Evolutionary conservation across 2,113 vertebrate genomes (phyloP), one percentile per base, ranked within the genome.

Genomic region (Trematocara stigmaticum): DNA sequence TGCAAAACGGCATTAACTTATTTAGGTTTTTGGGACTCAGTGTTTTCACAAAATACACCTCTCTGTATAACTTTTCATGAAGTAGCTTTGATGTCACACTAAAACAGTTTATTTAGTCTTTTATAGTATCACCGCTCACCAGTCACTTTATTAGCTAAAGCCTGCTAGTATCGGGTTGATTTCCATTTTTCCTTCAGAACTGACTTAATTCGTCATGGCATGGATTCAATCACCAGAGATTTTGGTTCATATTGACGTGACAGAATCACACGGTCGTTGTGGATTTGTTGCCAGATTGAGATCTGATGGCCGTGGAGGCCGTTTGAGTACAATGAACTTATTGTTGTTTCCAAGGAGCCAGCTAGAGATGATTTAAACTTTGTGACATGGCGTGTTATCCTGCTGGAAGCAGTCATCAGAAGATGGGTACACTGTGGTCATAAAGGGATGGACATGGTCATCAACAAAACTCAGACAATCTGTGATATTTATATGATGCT

Each of bases 1-100:
- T 71, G 64, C 64, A 71, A 45, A 71, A 71, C 0, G 3, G 59
- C 16, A 20, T 40, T 8, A 40, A 40, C 0, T 40, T 66, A 40
- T 23, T 66, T 40, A 13, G 10, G 7, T 40, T 69, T 69, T 69
- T 9, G 35, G 10, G 34, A 66, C 2, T 40, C n/a, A 0, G 11
- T 8, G 64, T 69, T 69, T 69, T 11, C n/a, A 1, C 7, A 0
- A 42, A 69, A 23, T 15, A 69, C 64, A 45, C 7, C 0, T 26
- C 20, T 71, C 13, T 26, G 66, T 71, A 0, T 71, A 0, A 29
- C 66, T 71, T 47, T 71, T 47, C 5, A 47, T 47, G 12, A 2
- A 64, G 34, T 64, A 64, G 10, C 64, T 26, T 45, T 42, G 69
- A 47, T 29, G 4, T 74, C 42, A 74, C 9, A 1, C 15, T 11